These are phyloP conservation scores for Prolemur simus DNA, from an alignment of 2,113 vertebrate genomes.

Conservation along the genomic window DNA sequence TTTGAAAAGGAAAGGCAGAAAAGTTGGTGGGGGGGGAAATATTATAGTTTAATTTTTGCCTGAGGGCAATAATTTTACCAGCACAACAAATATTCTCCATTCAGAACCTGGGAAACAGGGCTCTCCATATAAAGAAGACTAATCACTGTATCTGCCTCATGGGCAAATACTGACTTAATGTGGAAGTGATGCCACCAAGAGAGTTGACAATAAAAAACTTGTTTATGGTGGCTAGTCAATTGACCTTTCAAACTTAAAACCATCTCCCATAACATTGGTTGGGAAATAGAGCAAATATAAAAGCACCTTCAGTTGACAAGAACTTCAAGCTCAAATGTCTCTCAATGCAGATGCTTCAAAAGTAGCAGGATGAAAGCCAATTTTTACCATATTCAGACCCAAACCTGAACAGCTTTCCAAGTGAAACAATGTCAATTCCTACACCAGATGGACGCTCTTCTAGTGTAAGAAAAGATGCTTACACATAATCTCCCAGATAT, in stretches of 20 bases:
- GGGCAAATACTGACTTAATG: conserved; percentile 17
- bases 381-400: conserved; percentile 1
- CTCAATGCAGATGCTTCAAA: conserved; percentile 4
- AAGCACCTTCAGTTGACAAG: background rate
- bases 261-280: background rate
- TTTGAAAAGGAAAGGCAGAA: conserved; percentile 45
- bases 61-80: background rate
- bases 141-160: background rate
- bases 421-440: background rate
- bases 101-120: background rate
- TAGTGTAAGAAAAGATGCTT: background rate
- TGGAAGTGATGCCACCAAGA: background rate
- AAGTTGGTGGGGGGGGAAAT: background rate
- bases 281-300: conserved; percentile 27
- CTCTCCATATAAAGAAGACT: background rate
- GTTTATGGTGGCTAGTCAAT: background rate
- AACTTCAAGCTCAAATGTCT: conserved; percentile 24
- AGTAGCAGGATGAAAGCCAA: conserved; percentile 3
- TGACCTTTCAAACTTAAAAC: conserved; percentile 43
- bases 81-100: conserved; percentile 22
- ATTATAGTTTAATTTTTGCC: background rate
- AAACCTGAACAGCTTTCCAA: conserved; percentile 14
- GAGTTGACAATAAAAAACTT: background rate
- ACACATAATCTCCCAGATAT: background rate
- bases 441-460: background rate